Percentiles rank a stretch among this genome's conserved stretches.
phyloP scores from a whole-genome alignment of 2,888 invertebrate species.

The Horisme vitalbata region DNA sequence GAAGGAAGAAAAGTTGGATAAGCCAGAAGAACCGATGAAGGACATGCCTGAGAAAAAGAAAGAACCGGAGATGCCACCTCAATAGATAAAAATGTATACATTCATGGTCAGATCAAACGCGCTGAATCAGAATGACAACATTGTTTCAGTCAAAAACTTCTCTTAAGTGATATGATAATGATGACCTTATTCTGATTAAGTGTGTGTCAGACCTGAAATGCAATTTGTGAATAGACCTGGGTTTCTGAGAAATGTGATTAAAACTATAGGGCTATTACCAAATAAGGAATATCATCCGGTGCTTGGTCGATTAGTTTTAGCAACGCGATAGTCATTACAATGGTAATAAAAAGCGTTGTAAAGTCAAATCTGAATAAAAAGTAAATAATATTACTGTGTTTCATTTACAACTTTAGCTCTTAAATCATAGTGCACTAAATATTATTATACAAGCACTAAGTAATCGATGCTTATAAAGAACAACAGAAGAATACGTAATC shows the following conservation, averaged over 20 bases:
- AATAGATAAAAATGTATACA: slow-evolving; percentile 13
- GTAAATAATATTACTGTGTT: slow-evolving; percentile 29
- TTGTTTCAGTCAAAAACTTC: background rate
- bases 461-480: no score
- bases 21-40: slow-evolving; percentile 38
- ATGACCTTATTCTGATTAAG: slow-evolving; percentile 22
- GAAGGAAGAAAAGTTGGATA: slow-evolving; percentile 50
- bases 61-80: slow-evolving; percentile 35
- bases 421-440: no score
- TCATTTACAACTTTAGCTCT: no score
- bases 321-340: slow-evolving; percentile 57
- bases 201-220: slow-evolving; percentile 25
- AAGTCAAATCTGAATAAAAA: slow-evolving; percentile 58
- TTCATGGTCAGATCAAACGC: slow-evolving; percentile 11
- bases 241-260: slow-evolving; percentile 34
- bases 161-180: background rate
- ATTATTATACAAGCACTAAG: no score
- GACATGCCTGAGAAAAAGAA: slow-evolving; percentile 27
- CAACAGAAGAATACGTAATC: no score
- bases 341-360: slow-evolving; percentile 46
- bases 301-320: slow-evolving; percentile 48
- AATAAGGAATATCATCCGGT: slow-evolving; percentile 56
- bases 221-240: slow-evolving; percentile 21
- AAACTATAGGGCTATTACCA: slow-evolving; percentile 66
- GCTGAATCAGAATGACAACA: slow-evolving; percentile 18